These are phyloP conservation scores for Danio jaintianensis DNA, from an alignment of 2,797 vertebrate genomes.

Conservation along the genomic window DNA sequence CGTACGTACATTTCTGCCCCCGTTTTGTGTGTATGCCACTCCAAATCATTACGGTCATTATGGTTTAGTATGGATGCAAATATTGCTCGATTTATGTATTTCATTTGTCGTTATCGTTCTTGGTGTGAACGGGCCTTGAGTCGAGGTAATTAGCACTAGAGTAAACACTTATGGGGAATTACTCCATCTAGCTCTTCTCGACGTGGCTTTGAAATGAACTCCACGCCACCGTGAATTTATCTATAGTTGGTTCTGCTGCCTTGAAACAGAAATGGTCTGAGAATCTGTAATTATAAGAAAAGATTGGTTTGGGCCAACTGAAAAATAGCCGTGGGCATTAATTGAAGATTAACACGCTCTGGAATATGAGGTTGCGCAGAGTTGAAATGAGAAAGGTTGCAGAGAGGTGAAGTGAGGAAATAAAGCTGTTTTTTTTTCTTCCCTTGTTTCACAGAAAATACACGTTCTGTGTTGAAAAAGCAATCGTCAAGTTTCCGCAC, in stretches of 20 bases:
- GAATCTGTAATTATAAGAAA: slow-evolving; percentile 36
- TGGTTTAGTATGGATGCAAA: no score
- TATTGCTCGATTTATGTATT: no score
- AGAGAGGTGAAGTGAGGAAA: slow-evolving; percentile 22
- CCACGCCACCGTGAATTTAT: slow-evolving; percentile 2
- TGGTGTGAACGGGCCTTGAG: no score
- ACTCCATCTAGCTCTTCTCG: neutral
- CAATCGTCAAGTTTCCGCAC: slow-evolving; percentile 27
- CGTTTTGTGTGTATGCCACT: no score
- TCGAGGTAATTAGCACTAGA: no score
- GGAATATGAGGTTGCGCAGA: slow-evolving; percentile 15
- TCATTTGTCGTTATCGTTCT: no score
- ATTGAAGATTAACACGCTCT: neutral
- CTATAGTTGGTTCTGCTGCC: slow-evolving; percentile 1
- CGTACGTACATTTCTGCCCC: no score
- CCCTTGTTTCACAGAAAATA: slow-evolving; percentile 16
- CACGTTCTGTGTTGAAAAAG: slow-evolving; percentile 29
- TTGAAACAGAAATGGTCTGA: slow-evolving; percentile 20
- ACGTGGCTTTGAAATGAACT: slow-evolving; percentile 12
- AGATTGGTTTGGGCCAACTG: slow-evolving; percentile 19
- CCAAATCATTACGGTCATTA: no score
- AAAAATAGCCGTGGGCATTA: slow-evolving; percentile 22
- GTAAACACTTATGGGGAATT: slow-evolving; percentile 32
- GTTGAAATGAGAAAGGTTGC: slow-evolving; percentile 25
- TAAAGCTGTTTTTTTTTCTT: slow-evolving; percentile 3